These are phyloP conservation scores for Trypoxylus dichotomus DNA, from an alignment of 1,140 invertebrate species.

Conservation along the genomic window DNA sequence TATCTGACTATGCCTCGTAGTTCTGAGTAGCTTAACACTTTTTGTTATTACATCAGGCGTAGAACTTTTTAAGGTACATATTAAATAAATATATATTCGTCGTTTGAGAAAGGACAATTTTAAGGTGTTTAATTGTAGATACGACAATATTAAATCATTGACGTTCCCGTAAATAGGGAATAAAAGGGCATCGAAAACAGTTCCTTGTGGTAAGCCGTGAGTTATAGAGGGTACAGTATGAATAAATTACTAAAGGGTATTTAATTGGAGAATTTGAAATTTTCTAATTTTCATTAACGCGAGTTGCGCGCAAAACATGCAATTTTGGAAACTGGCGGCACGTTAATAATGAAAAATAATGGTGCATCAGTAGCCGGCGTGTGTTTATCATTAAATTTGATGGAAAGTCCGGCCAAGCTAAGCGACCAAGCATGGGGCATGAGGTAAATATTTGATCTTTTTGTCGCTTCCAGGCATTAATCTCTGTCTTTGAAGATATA, in stretches of 20 bases:
- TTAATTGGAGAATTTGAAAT: constrained; percentile 29
- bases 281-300: constrained; percentile 39
- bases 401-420: constrained; percentile 44
- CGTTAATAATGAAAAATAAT: constrained; percentile 55
- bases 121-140: no score
- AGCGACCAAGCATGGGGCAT: constrained; percentile 36
- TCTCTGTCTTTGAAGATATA: constrained; percentile 43
- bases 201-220: no score
- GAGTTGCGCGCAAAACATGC: constrained; percentile 36
- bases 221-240: not conserved
- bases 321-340: constrained; percentile 48
- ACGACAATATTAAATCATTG: no score
- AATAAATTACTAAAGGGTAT: not conserved
- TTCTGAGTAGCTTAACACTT: no score
- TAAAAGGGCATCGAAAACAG: no score
- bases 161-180: no score
- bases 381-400: constrained; percentile 54
- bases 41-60: no score
- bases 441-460: constrained; percentile 44
- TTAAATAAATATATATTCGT: no score
- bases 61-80: no score
- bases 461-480: constrained; percentile 42
- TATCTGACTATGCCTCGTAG: no score
- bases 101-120: no score
- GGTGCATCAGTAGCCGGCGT: constrained; percentile 48